phyloP scores from a whole-genome alignment of 2,113 vertebrate genomes.

The Ciconia stormi region DNA sequence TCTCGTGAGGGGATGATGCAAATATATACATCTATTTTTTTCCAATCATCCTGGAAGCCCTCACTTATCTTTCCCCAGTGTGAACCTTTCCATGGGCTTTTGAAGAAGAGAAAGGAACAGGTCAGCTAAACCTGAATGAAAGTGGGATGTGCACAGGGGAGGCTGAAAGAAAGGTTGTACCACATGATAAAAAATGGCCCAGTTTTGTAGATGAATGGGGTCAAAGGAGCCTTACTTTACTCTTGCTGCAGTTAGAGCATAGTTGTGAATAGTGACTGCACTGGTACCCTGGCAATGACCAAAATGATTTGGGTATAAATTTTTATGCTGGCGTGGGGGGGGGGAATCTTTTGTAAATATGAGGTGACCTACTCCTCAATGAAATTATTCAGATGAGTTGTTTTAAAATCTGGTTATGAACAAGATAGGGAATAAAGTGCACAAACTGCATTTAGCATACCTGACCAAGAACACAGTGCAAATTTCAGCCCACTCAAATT shows the following conservation, averaged over 20 bases:
- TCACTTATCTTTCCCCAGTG: background rate
- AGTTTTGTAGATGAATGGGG: background rate
- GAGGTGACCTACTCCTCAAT: background rate
- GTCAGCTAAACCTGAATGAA: background rate
- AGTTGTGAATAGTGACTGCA: background rate
- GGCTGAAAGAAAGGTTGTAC: background rate
- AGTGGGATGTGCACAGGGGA: background rate
- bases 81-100: background rate
- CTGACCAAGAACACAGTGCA: background rate
- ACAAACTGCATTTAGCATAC: background rate
- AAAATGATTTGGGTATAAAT: background rate
- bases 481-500: background rate
- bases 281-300: background rate
- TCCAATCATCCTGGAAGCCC: background rate
- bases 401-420: background rate
- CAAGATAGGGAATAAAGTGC: background rate
- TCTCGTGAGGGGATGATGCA: background rate
- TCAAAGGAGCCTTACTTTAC: background rate
- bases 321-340: background rate
- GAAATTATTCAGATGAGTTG: background rate
- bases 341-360: background rate
- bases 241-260: background rate
- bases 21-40: background rate
- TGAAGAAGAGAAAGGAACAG: background rate
- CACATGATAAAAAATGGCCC: background rate